Conservation (phyloP, 1,140 invertebrate genomes). For the Parapsyche elsis region DNA sequence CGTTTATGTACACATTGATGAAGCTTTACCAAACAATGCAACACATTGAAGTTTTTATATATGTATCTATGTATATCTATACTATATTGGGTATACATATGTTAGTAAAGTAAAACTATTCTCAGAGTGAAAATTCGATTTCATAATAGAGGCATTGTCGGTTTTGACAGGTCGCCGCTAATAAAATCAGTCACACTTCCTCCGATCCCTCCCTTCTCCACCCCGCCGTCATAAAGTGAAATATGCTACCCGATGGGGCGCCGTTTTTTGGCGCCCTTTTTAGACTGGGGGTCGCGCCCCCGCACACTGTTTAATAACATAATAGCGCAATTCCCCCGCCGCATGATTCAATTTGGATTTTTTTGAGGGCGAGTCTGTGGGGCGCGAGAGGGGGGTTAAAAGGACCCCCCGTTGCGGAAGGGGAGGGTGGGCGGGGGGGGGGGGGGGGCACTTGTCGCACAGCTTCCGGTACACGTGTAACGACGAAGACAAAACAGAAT, state of each 20-base stretch:
- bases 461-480: conserved; percentile 8
- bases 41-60: too few species aligned
- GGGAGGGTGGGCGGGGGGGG: neutral
- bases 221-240: conserved; percentile 51
- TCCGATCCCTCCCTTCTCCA: neutral
- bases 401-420: neutral
- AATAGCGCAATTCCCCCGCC: conserved; percentile 71
- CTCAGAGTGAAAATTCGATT: neutral
- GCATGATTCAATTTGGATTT: conserved; percentile 71
- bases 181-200: conserved; percentile 54
- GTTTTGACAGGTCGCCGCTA: conserved; percentile 51
- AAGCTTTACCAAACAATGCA: too few species aligned
- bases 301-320: conserved; percentile 70
- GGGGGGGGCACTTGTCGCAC: conserved; percentile 9
- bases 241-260: conserved; percentile 49
- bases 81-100: neutral
- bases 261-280: conserved; percentile 37
- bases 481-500: neutral
- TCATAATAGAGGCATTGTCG: neutral
- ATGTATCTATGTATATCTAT: neutral
- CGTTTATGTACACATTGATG: too few species aligned
- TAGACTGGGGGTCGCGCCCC: conserved; percentile 63
- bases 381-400: neutral
- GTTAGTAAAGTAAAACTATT: neutral
- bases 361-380: conserved; percentile 63